Evolutionary conservation across 2,797 vertebrate species (phyloP).

Genomic region (Ceryle rudis): DNA sequence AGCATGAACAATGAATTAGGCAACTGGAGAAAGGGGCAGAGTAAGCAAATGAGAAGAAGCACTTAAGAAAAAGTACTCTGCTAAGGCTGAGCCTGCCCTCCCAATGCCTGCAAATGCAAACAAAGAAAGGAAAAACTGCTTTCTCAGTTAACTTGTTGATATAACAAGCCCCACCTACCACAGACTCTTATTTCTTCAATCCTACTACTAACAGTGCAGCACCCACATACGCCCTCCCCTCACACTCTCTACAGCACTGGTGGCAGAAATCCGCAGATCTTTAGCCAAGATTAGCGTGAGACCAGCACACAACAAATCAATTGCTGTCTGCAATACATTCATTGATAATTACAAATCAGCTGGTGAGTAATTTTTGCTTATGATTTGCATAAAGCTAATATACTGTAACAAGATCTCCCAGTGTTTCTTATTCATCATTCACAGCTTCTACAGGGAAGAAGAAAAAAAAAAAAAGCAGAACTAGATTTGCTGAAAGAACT

Average conservation of each 20-base stretch:
- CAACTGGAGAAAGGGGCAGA: background rate
- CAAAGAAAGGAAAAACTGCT: background rate
- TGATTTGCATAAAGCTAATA: background rate
- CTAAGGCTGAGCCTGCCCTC: background rate
- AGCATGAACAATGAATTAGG: rapidly evolving
- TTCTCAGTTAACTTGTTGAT: background rate
- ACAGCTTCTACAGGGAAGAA: background rate
- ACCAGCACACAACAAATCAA: background rate
- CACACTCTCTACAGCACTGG: rapidly evolving
- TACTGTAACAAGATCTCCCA: background rate
- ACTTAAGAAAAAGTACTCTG: background rate
- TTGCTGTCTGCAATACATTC: background rate
- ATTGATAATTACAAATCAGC: background rate
- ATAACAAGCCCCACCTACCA: background rate
- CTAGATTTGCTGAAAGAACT: background rate
- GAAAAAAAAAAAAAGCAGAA: background rate
- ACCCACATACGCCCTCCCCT: rapidly evolving
- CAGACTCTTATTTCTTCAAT: background rate
- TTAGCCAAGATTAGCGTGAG: background rate
- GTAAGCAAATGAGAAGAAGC: background rate
- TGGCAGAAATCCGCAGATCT: background rate
- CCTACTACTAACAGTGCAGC: background rate
- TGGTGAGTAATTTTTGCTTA: background rate
- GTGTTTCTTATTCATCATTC: background rate
- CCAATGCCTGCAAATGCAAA: background rate